Percentiles rank a stretch among this genome's conserved stretches.
These are phyloP conservation scores for Drosophila vallismaia DNA, from an alignment of 2,888 invertebrate genomes.

Conservation along the genomic window DNA sequence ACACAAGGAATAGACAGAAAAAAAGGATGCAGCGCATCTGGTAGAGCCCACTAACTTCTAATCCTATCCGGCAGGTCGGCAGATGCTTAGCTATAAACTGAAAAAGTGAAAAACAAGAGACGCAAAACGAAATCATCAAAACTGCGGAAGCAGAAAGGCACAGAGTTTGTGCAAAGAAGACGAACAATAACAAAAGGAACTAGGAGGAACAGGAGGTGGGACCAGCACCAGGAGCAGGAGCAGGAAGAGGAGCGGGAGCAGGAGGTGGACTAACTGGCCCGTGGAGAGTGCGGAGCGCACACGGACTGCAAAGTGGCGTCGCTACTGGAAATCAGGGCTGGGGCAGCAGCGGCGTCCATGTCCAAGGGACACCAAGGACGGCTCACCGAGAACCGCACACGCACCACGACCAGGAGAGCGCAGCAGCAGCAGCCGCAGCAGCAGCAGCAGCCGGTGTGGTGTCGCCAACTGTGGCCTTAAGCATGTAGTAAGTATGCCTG, in stretches of 20 bases:
- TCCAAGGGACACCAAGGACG: slow-evolving; percentile 53
- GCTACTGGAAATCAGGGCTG: slow-evolving; percentile 73
- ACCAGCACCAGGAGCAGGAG: slow-evolving; percentile 26
- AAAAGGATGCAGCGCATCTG: slow-evolving; percentile 32
- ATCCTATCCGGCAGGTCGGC: slow-evolving; percentile 6
- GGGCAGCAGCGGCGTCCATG: slow-evolving; percentile 71
- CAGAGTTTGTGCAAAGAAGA: slow-evolving; percentile 66
- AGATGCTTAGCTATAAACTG: slow-evolving; percentile 22
- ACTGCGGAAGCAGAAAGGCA: slow-evolving; percentile 36
- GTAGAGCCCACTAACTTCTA: slow-evolving; percentile 6
- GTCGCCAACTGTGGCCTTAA: slow-evolving; percentile 81
- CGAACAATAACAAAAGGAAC: slow-evolving; percentile 48
- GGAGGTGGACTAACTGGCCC: slow-evolving; percentile 53
- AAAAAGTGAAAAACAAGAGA: slow-evolving; percentile 19
- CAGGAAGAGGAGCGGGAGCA: background rate
- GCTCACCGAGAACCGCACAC: slow-evolving; percentile 62
- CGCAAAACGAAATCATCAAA: slow-evolving; percentile 8
- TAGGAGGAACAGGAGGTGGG: slow-evolving; percentile 7
- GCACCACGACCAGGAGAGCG: slow-evolving; percentile 50
- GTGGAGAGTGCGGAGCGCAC: slow-evolving; percentile 69
- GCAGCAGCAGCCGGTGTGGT: slow-evolving; percentile 72
- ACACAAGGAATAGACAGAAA: slow-evolving; percentile 70
- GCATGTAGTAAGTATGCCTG: slow-evolving; percentile 75
- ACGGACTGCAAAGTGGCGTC: slow-evolving; percentile 78
- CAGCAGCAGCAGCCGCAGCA: slow-evolving; percentile 58